Base-by-base conservation (phyloP, 2,797 vertebrate genomes). In the Myripristis jacobus region DNA sequence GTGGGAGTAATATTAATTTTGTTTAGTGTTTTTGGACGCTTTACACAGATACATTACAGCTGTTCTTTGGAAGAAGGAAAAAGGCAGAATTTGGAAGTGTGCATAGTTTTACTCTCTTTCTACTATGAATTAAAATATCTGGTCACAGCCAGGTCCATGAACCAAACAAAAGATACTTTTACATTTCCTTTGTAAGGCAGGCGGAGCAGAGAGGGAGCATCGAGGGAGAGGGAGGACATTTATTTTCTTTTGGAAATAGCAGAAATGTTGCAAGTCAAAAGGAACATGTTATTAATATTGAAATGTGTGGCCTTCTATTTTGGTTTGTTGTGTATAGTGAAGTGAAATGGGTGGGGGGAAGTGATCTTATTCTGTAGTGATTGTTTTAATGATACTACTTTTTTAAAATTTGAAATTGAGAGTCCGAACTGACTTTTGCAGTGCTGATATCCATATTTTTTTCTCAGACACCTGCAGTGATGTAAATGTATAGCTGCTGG, bases 1-100 rank as follows among this genome's bases (percentile, higher is more conserved):
- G 80, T 89, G 86, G 84, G 59, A 87, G 19, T 69, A 74, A 87
- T 89, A 89, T 79, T 63, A 58, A 50, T 81, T 75, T 66, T 70
- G 36, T 83, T 85, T 75, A 2, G 47, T 52, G 12, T 54, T 72
- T 25, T 70, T 70, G 31, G 75, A 74, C 25, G 59, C 38, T 48
- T 63, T 64, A 57, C 54, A 70, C 18, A 73, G 75, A 83, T 52
- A 36, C 56, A 55, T 75, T 66, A 58, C 52, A 46, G 38, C 29
- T 53, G 29, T 34, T 81, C 18, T 57, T 55, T 60, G 44, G 69
- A 66, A 52, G 55, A 70, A 41, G 13, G 51, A 15, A 63, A 77
- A 69, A 59, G 24, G 75, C 55, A 66, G 44, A 70, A 55, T 61
- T 80, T 85, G 41, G 55, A 86, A 51, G 43, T 27, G 6, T 63